Evolutionary conservation across 2,797 vertebrate species (phyloP).

Genomic region (Diplodus puntazzo): DNA sequence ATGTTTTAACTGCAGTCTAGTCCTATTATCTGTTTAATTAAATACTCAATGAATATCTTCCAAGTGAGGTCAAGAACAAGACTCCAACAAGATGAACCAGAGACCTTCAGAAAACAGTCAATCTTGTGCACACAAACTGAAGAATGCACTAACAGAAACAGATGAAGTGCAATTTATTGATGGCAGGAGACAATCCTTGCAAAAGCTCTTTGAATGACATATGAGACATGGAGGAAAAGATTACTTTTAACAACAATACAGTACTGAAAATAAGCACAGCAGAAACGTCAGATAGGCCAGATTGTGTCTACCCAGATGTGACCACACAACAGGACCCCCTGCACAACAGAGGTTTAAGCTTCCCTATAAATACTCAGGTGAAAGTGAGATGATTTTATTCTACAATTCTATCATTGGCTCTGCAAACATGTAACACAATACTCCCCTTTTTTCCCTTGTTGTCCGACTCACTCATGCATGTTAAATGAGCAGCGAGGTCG

Average conservation of each 20-base stretch:
- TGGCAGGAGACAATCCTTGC: background rate
- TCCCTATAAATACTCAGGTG: constrained; percentile 1
- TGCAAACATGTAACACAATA: background rate
- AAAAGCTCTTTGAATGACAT: constrained; percentile 12
- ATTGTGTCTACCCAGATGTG: too few relatives aligned
- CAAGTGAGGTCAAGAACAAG: constrained; percentile 32
- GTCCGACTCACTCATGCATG: constrained; percentile 45
- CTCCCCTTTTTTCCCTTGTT: constrained; percentile 1
- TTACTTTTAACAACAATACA: background rate
- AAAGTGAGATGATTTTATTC: constrained; percentile 6
- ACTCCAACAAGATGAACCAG: background rate
- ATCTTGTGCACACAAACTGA: background rate
- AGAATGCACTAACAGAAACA: background rate
- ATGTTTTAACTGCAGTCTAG: constrained; percentile 31
- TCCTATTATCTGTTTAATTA: constrained; percentile 38
- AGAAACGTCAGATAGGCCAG: too few relatives aligned
- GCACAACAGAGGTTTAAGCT: constrained; percentile 1
- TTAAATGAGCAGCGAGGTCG: constrained; percentile 46
- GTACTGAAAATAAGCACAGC: too few relatives aligned
- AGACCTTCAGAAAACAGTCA: background rate
- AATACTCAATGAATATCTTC: constrained; percentile 29
- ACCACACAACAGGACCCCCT: too few relatives aligned
- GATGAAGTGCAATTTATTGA: background rate
- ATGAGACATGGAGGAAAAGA: background rate
- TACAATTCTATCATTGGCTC: background rate